phyloP scores from a whole-genome alignment of 2,888 invertebrate genomes.

The Drosophila prostipennis region DNA sequence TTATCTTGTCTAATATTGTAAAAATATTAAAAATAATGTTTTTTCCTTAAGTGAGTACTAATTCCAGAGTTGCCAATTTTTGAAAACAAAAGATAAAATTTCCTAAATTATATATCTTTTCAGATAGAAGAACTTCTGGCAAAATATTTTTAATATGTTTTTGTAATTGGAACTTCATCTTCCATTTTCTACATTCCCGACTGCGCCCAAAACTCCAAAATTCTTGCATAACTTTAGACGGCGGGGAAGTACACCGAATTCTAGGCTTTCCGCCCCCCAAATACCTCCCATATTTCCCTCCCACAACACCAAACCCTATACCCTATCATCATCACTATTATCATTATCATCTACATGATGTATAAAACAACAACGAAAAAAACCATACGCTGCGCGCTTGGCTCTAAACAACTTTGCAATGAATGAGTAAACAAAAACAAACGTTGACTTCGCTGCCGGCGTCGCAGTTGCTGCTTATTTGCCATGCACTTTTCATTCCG shows the following conservation, averaged over 20 bases:
- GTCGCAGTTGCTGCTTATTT: conserved; percentile 58
- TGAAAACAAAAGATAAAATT: no score
- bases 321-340: conserved; percentile 24
- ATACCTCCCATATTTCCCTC: not conserved
- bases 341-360: conserved; percentile 20
- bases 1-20: no score
- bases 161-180: no score
- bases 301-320: conserved; percentile 6
- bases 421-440: conserved; percentile 78
- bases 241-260: conserved; percentile 29
- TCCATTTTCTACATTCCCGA: no score
- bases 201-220: conserved; percentile 30
- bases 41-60: not conserved
- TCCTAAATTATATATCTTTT: no score
- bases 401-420: conserved; percentile 74
- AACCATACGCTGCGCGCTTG: conserved; percentile 56
- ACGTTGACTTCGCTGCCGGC: conserved; percentile 60
- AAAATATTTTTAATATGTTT: no score
- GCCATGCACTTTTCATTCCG: conserved; percentile 67
- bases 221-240: conserved; percentile 65
- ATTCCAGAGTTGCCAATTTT: not conserved
- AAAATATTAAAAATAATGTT: no score
- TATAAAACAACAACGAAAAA: conserved; percentile 5
- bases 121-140: no score
- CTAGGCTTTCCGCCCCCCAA: not conserved